Evolutionary conservation across 2,113 vertebrate genomes (phyloP).

Genomic region (Ploceus nigricollis): DNA sequence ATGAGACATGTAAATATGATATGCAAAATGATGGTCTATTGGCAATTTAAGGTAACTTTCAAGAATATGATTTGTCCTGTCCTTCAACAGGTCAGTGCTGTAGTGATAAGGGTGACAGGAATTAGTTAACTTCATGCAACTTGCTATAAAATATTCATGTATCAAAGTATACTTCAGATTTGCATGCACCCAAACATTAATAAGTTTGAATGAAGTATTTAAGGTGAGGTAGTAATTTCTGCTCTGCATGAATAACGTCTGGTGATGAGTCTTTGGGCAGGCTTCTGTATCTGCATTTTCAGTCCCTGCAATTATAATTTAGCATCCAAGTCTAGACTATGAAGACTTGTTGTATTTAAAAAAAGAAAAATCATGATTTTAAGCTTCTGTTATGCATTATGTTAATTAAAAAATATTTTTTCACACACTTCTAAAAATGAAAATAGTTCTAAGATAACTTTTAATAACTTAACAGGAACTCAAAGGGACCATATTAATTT

Average conservation of each 20-base stretch:
- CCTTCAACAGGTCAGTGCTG: rapidly evolving
- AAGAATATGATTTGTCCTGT: neutral
- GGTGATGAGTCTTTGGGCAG: neutral
- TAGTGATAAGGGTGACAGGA: neutral
- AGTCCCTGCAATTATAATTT: neutral
- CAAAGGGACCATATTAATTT: neutral
- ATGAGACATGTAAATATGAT: neutral
- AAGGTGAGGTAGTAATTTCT: constrained; percentile 7
- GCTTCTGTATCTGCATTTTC: constrained; percentile 24
- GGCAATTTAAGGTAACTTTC: neutral
- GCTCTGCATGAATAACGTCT: neutral
- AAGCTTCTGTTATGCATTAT: neutral
- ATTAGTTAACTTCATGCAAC: neutral
- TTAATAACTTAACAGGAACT: neutral
- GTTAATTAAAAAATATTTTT: neutral
- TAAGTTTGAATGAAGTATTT: neutral
- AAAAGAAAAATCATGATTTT: neutral
- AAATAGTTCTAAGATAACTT: neutral
- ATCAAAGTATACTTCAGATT: neutral
- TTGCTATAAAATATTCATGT: neutral
- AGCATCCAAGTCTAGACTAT: constrained; percentile 11
- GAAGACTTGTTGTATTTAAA: neutral
- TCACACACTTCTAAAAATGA: neutral
- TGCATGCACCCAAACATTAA: too few relatives aligned
- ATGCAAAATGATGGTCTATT: neutral